A percentile compares a stretch with the other conserved stretches of the same genome.
Evolutionary conservation across 1,140 invertebrate genomes (phyloP).

Genomic region (Arctopsyche grandis): DNA sequence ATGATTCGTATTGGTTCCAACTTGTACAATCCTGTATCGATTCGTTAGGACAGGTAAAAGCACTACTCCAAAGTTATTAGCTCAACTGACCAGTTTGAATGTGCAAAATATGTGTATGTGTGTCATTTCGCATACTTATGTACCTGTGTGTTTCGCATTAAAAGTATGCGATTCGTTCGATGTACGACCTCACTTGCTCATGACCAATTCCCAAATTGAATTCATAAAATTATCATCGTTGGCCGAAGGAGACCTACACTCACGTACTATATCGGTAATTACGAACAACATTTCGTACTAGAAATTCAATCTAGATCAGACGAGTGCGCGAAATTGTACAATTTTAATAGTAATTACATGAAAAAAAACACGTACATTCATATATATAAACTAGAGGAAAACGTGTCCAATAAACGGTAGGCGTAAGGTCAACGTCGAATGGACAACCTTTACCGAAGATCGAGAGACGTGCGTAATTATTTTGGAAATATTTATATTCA

Average conservation of each 20-base stretch:
- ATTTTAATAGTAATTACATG: conserved; percentile 4
- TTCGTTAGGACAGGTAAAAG: neutral
- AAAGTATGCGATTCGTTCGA: no score
- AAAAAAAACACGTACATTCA: neutral
- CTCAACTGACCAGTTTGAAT: neutral
- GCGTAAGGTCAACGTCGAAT: conserved; percentile 11
- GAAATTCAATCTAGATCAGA: neutral
- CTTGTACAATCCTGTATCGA: neutral
- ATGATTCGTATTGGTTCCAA: neutral
- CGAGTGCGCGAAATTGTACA: neutral
- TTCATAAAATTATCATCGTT: no score
- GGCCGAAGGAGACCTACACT: no score
- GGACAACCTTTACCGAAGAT: conserved; percentile 20
- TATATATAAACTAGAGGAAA: neutral
- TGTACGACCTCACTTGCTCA: no score
- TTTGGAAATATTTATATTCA: neutral
- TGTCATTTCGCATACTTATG: no score
- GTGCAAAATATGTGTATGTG: neutral
- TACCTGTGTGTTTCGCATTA: no score
- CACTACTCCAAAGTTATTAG: no score
- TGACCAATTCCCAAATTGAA: no score
- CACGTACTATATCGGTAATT: conserved; percentile 11
- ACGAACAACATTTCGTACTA: neutral
- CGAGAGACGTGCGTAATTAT: neutral
- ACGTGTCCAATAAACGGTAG: neutral